Base-by-base conservation (phyloP, 2,113 vertebrate genomes). In the Bostrychus sinensis region DNA sequence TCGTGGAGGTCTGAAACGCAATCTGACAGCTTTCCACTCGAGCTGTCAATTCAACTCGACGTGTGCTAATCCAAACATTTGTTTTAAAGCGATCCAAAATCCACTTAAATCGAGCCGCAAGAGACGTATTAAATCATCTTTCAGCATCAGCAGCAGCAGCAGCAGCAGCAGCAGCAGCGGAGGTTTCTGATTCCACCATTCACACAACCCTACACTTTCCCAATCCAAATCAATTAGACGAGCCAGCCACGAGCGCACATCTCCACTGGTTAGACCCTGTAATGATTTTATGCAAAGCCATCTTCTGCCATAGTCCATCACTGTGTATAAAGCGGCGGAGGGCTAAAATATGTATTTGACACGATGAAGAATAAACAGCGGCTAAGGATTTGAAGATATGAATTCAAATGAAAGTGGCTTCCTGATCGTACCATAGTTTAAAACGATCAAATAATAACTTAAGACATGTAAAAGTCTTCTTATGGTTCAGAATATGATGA, bases 221-320 rank as follows among this genome's bases (percentile, higher is more conserved):
- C 77, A 72, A 72, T 81, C 68, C 58, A 77, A 80, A 87, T 80
- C 76, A 85, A 83, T 86, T 86, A 78, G 64, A 74, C 76, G 63
- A 85, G 71, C 56, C 37, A 57, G 13, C 45, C 12, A 12, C 11
- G 19, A 37, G 37, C 20, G 37, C 70, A 74, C 63, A 64, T 54
- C 76, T 78, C 25, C 75, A 75, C 37, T 60, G 58, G 63, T 84
- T 81, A 64, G 72, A 84, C 74, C 30, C 9, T 75, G 46, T 73
- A 71, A 70, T 75, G 53, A 85, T 77, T 84, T 68, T 79, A 83
- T 76, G 60, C 72, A 67, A 20, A 37, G 56, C 55, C 69, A 37
- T 75, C 59, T 64, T 62, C 55, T 57, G 53, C 51, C 42, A 58
- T 50, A 55, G 66, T 65, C 55, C 72, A 55, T 57, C 13, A 36